Conservation (phyloP, 2,797 vertebrate species). For the Semotilus atromaculatus region DNA sequence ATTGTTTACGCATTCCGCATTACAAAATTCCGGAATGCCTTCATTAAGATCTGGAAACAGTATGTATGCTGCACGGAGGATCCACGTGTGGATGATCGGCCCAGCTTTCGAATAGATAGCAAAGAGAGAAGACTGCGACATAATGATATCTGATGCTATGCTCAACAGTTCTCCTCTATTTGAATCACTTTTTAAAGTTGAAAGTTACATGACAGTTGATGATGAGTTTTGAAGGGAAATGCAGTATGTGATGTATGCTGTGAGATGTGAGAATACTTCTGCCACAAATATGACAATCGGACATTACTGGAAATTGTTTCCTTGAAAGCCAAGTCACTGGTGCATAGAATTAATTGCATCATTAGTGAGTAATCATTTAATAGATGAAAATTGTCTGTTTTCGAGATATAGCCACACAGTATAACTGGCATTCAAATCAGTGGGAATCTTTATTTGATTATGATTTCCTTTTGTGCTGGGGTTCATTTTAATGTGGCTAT, state of each 20-base stretch:
- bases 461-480: not conserved
- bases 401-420: not conserved
- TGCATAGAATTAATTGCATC: not conserved
- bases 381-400: conserved; percentile 37
- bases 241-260: not conserved
- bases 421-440: conserved; percentile 2
- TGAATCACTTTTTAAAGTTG: not conserved
- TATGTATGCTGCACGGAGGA: conserved; percentile 89
- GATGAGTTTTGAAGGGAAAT: not conserved
- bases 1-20: conserved; percentile 96
- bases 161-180: conserved; percentile 1
- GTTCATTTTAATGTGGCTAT: conserved; percentile 10
- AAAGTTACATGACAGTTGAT: conserved; percentile 4
- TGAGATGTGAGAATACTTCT: not conserved
- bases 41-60: conserved; percentile 92
- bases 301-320: not conserved
- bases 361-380: conserved; percentile 14
- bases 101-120: conserved; percentile 74
- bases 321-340: not conserved
- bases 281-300: not conserved
- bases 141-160: conserved; percentile 42
- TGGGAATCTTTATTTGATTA: not conserved
- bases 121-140: conserved; percentile 56
- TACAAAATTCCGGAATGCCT: conserved; percentile 92
- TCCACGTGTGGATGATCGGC: conserved; percentile 66